Evolutionary conservation across 1,140 invertebrate genomes (phyloP), one percentile per base, ranked within the genome.

Genomic region (Eriocheir sinensis): DNA sequence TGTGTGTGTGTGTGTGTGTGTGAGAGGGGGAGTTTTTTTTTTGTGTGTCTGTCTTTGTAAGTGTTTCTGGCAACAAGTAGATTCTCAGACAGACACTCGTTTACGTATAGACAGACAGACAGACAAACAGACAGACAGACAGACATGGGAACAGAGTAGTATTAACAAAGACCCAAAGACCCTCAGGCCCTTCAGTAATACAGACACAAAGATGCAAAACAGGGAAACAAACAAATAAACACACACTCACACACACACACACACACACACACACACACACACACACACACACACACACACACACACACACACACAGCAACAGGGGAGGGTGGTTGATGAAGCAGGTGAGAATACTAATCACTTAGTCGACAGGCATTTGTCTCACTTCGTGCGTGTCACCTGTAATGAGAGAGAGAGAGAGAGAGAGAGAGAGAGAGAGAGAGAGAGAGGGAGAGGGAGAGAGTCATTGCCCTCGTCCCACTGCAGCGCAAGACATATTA

Each of bases 391-490:
- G 81, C 17, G 81, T 27, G 81, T 27, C 17, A 83, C 9, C 17
- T 17, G 8, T 9, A 30, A 32, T 27, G 81, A 83, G 81, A 83
- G 81, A 83, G 81, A 83, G 81, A 83, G 81, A 83, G 81, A 83
- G 81, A 83, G 81, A 83, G 81, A 83, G 81, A 83, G 81, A 83
- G 81, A 83, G 81, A 83, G 85, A 88, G 12, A 36, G 12, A 36
- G 85, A 88, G 34, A 15, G 85, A 36, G 12, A 88, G 38, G 38
- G 9, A 40, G 32, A 38, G 36, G 27, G 34, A 88, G 36, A 3
- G 34, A 12, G 15, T 12, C 27, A 83, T 83, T 34, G 15, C 81
- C 81, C 12, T 83, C 30, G 30, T 32, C 36, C n/a, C 81, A 83
- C 4, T 9, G 0, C 30, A 38, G 4, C 81, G 30, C 81, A 83